Base-by-base conservation (phyloP, 2,797 vertebrate species). In the Ptychadena robeensis region DNA sequence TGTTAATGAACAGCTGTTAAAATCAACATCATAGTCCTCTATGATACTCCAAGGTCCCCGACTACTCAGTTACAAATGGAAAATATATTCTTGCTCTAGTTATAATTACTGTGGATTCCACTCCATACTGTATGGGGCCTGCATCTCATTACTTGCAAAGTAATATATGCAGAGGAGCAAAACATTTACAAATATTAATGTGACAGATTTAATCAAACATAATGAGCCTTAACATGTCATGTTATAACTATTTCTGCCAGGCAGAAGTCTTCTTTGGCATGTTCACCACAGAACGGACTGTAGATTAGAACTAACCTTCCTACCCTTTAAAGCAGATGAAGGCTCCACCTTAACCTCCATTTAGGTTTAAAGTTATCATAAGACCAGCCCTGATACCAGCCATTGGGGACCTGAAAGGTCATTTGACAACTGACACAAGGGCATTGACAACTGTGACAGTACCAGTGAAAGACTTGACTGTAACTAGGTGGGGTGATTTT, bases 1-100 rank as follows among this genome's bases (percentile, higher is more conserved):
- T 35, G 81, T 77, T 77, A 72, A 83, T 83, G 75, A 79, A 73
- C 82, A 79, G 75, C 82, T 79, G 75, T 38, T 57, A 66, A 83
- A 83, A 72, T 79, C 74, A 79, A 83, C 82, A 77, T 83, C 61
- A 79, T 31, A 72, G 81, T 65, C 38, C 67, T 44, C 28, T 81
- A 38, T 53, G 28, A 40, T 31, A 72, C 57, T 53, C 74, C 82
- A 83, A 83, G 75, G 74, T 78, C 74, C 34, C 22, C 65, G 4
- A 72, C 37, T 78, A 27, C 37, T 71, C 37, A 65, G 35, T 79
- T 66, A 79, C 68, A 28, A 83, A 73, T 66, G 61, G 68, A 78
- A 78, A 66, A 83, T 53, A 40, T 73, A 77, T 82, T 14, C 72
- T 37, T 74, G 34, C 71, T 35, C 40, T 25, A 38, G 78, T 63